Percentiles rank a stretch among this genome's conserved stretches.
phyloP scores from a whole-genome alignment of 2,888 invertebrate genomes.

The Pollenia amentaria region DNA sequence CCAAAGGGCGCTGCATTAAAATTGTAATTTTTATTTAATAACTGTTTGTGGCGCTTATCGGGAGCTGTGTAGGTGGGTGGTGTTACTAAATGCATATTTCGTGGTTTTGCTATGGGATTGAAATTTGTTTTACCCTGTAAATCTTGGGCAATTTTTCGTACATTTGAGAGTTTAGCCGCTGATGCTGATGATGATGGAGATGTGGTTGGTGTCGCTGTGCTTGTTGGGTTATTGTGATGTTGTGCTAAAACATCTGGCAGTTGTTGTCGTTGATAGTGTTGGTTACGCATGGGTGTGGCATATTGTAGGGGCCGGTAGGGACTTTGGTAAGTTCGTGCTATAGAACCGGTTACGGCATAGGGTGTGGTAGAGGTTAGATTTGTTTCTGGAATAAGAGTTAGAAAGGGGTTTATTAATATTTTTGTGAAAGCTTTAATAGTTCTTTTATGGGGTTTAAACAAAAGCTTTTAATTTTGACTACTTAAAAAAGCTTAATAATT shows the following conservation, averaged over 20 bases:
- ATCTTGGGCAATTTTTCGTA: slow-evolving; percentile 80
- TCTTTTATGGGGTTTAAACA: too few relatives aligned
- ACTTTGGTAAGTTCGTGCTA: slow-evolving; percentile 62
- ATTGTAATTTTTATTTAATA: slow-evolving; percentile 51
- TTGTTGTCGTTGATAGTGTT: slow-evolving; percentile 56
- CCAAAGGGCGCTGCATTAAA: slow-evolving; percentile 60
- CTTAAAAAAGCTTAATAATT: too few relatives aligned
- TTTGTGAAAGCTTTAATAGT: too few relatives aligned
- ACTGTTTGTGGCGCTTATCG: slow-evolving; percentile 70
- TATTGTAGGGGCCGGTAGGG: slow-evolving; percentile 72
- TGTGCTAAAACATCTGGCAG: slow-evolving; percentile 63
- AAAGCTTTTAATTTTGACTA: too few relatives aligned
- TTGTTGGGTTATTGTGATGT: slow-evolving; percentile 56
- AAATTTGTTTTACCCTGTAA: slow-evolving; percentile 81
- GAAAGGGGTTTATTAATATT: neutral
- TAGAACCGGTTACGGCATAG: slow-evolving; percentile 64
- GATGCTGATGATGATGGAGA: slow-evolving; percentile 50
- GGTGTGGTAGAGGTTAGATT: slow-evolving; percentile 61
- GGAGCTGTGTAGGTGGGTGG: slow-evolving; percentile 77
- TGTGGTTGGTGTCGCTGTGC: slow-evolving; percentile 60
- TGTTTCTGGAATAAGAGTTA: slow-evolving; percentile 48
- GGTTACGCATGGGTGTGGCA: slow-evolving; percentile 73
- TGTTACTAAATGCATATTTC: slow-evolving; percentile 75
- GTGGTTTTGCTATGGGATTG: slow-evolving; percentile 74
- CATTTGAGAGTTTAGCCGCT: slow-evolving; percentile 75